phyloP scores from a whole-genome alignment of 2,113 vertebrate genomes.

The Rhizomys pruinosus region DNA sequence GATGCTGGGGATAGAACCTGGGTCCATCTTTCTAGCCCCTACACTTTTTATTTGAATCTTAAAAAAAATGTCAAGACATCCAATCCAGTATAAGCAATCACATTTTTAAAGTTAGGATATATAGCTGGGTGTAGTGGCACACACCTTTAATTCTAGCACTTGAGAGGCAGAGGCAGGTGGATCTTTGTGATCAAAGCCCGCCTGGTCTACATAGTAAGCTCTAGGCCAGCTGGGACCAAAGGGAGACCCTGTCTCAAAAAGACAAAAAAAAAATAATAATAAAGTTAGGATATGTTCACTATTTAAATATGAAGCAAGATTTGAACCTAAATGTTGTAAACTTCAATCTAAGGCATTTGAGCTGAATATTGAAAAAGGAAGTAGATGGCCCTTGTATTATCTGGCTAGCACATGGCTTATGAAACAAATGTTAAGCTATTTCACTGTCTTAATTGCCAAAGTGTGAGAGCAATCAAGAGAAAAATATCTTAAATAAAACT shows the following conservation, averaged over 20 bases:
- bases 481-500: conserved; percentile 19
- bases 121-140: too few relatives aligned
- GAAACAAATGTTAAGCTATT: background rate
- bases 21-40: too few relatives aligned
- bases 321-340: background rate
- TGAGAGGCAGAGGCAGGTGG: too few relatives aligned
- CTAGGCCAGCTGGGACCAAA: too few relatives aligned
- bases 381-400: background rate
- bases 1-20: too few relatives aligned
- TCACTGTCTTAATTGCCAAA: background rate
- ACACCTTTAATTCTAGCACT: too few relatives aligned
- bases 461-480: background rate
- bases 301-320: background rate
- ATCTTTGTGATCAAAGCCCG: too few relatives aligned
- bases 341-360: background rate
- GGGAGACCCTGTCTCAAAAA: too few relatives aligned
- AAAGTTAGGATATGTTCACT: background rate
- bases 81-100: background rate
- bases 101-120: background rate
- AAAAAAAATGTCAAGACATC: background rate
- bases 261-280: too few relatives aligned
- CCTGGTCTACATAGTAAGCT: too few relatives aligned
- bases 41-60: too few relatives aligned
- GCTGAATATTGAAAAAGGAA: background rate
- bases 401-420: background rate